These are phyloP conservation scores for Eupithecia centaureata DNA, from an alignment of 2,888 invertebrate species.

Conservation along the genomic window DNA sequence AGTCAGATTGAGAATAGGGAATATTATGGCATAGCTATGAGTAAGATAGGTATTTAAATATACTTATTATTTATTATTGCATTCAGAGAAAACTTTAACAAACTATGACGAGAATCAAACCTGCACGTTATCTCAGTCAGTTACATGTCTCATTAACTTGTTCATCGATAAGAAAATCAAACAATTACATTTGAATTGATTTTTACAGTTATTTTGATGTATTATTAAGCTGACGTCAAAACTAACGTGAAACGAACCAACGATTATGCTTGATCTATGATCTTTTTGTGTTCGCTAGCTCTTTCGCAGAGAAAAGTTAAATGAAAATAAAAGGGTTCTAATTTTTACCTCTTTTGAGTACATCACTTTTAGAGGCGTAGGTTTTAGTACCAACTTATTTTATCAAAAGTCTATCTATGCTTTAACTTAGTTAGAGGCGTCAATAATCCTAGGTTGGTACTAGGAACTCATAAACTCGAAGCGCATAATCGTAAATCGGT, in stretches of 20 bases:
- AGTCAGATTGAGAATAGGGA: background rate
- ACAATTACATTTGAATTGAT: background rate
- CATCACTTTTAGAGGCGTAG: no score
- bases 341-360: no score
- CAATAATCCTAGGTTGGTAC: slow-evolving; percentile 23
- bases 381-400: no score
- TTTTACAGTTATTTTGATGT: background rate
- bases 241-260: no score
- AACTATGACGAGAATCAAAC: background rate
- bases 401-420: background rate
- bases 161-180: background rate
- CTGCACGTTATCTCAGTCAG: background rate
- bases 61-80: background rate
- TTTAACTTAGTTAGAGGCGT: slow-evolving; percentile 4
- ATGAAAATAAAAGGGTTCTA: no score
- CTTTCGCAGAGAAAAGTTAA: no score
- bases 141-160: background rate
- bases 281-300: no score
- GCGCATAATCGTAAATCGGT: slow-evolving; percentile 24
- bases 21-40: background rate
- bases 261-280: no score
- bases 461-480: slow-evolving; percentile 24
- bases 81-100: background rate
- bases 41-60: background rate
- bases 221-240: no score